These are phyloP conservation scores for Zaprionus davidi DNA, from an alignment of 1,140 invertebrate species.

Conservation along the genomic window DNA sequence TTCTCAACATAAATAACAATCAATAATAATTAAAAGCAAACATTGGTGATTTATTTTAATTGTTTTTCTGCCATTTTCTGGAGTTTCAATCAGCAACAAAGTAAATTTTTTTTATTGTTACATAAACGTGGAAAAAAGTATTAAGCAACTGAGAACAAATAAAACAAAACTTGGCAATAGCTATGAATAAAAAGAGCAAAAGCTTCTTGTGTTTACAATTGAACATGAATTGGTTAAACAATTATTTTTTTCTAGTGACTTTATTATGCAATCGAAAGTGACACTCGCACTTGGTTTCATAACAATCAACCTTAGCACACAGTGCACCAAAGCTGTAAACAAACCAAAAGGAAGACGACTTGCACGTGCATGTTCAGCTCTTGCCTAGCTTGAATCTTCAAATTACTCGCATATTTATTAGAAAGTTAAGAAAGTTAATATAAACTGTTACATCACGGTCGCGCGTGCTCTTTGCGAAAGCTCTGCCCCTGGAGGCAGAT, in stretches of 20 bases:
- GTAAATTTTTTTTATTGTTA: conserved; percentile 34
- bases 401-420: conserved; percentile 7
- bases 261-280: conserved; percentile 61
- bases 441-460: conserved; percentile 68
- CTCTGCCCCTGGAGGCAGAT: conserved; percentile 31
- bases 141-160: conserved; percentile 13
- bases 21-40: conserved; percentile 15
- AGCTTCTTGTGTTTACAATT: conserved; percentile 34
- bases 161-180: conserved; percentile 12
- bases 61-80: conserved; percentile 11
- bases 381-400: conserved; percentile 15
- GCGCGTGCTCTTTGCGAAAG: conserved; percentile 60
- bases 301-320: not conserved
- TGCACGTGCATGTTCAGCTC: conserved; percentile 46
- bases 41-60: conserved; percentile 18
- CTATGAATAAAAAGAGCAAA: not conserved
- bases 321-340: conserved; percentile 17
- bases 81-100: conserved; percentile 11
- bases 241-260: conserved; percentile 51
- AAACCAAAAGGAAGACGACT: conserved; percentile 2
- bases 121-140: conserved; percentile 34
- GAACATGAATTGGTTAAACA: conserved; percentile 22
- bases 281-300: conserved; percentile 4
- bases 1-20: conserved; percentile 17
- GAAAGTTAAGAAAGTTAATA: not conserved